phyloP scores from a whole-genome alignment of 2,113 vertebrate genomes.

The Kobus ellipsiprymnus region DNA sequence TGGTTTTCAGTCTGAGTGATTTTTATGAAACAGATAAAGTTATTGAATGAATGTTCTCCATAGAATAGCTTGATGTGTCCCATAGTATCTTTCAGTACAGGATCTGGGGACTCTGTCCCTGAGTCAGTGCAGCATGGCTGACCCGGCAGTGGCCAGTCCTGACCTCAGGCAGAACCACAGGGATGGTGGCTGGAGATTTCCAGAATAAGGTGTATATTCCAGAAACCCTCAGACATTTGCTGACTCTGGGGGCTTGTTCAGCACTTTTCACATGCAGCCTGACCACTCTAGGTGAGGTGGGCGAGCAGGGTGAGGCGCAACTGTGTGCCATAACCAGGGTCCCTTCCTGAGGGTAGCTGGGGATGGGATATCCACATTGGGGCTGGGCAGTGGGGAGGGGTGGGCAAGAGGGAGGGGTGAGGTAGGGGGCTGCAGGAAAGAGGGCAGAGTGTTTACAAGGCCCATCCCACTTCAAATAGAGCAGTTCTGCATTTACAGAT shows the following conservation, averaged over 20 bases:
- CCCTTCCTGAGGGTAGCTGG: not conserved
- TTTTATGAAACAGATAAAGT: not conserved
- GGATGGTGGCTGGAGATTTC: not conserved
- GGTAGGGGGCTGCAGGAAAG: not conserved
- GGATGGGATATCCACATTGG: not conserved
- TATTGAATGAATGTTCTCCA: not conserved
- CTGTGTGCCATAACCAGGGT: no score
- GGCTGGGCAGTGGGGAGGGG: no score
- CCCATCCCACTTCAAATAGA: not conserved
- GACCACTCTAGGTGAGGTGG: not conserved
- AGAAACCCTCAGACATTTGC: not conserved
- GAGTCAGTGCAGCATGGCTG: fast-evolving
- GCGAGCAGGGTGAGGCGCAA: fast-evolving
- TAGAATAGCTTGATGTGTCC: not conserved
- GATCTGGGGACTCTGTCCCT: not conserved
- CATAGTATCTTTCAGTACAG: not conserved
- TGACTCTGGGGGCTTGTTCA: fast-evolving
- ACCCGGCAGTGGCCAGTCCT: not conserved
- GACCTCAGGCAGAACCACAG: not conserved
- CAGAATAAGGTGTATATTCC: not conserved
- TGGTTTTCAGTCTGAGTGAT: not conserved
- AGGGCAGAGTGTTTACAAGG: not conserved
- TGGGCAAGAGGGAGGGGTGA: not conserved
- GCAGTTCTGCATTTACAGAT: not conserved
- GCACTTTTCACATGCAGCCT: fast-evolving